A percentile compares a stretch with the other conserved stretches of the same genome.
Conservation (phyloP, 2,797 vertebrate species). For the Jordanella pulchra region DNA sequence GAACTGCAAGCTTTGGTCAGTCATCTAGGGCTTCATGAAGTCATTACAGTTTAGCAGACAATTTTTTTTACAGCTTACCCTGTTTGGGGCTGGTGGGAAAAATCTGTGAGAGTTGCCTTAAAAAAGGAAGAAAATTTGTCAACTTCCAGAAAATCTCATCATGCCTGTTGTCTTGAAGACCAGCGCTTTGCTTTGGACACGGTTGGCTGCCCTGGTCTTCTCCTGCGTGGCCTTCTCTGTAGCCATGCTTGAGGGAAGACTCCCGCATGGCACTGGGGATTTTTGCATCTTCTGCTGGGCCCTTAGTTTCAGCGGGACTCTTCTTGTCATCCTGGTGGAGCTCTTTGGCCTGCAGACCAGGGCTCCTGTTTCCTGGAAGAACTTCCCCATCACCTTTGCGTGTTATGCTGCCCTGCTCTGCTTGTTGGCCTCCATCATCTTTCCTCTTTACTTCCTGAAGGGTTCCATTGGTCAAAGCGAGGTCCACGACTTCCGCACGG, state of each 20-base stretch:
- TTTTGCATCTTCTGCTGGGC: constrained; percentile 93
- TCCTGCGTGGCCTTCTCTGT: constrained; percentile 88
- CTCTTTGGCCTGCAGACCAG: constrained; percentile 82
- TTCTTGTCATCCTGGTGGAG: constrained; percentile 87
- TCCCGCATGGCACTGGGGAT: constrained; percentile 70
- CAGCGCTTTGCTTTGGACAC: constrained; percentile 83
- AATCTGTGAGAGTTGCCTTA: constrained; percentile 10
- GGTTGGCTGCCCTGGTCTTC: constrained; percentile 82
- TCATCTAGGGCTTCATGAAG: not conserved
- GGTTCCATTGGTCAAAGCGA: constrained; percentile 19
- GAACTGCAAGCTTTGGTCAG: constrained; percentile 17
- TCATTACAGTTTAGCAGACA: not conserved
- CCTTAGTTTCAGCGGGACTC: constrained; percentile 86
- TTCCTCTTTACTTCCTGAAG: constrained; percentile 84
- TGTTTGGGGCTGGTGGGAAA: constrained; percentile 12
- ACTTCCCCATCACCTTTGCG: constrained; percentile 91
- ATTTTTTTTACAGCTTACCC: constrained; percentile 41
- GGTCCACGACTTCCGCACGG: constrained; percentile 73
- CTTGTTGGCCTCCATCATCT: constrained; percentile 88
- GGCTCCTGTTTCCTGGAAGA: constrained; percentile 88
- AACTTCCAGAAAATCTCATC: constrained; percentile 24
- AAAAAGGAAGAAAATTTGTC: not conserved
- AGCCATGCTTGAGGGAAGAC: constrained; percentile 72
- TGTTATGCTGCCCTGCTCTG: constrained; percentile 88
- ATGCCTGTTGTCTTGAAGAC: constrained; percentile 76